A percentile compares a stretch with the other conserved stretches of the same genome.
Conservation (phyloP, 2,113 vertebrate species). For the Chaetodon trifascialis region DNA sequence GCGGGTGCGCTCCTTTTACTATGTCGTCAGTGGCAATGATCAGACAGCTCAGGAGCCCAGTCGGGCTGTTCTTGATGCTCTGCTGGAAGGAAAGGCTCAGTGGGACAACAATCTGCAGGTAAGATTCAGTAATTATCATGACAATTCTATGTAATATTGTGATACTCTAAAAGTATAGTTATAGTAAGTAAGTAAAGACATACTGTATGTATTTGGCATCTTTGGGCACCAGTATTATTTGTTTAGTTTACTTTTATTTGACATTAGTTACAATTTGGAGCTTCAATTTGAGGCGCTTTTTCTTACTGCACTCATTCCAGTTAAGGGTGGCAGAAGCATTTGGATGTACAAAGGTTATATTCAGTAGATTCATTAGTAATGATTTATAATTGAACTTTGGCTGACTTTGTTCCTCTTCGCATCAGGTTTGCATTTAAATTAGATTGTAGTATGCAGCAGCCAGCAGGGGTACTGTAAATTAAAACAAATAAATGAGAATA, state of each 20-base stretch:
- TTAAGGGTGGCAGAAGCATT: not conserved
- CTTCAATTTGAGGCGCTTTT: not conserved
- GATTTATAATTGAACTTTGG: not conserved
- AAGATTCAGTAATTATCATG: slow-evolving; percentile 30
- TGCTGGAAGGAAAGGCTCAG: slow-evolving; percentile 94
- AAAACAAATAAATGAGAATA: not conserved
- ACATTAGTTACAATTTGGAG: not conserved
- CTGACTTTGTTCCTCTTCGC: not conserved
- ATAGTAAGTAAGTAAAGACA: no score
- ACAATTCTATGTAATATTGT: not conserved
- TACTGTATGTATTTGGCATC: not conserved
- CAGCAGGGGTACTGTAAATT: not conserved
- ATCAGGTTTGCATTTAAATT: not conserved
- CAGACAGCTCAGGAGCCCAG: slow-evolving; percentile 92
- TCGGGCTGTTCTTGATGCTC: slow-evolving; percentile 92
- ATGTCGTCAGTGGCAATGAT: slow-evolving; percentile 97
- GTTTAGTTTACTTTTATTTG: slow-evolving; percentile 2
- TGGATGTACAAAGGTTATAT: not conserved
- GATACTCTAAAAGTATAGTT: not conserved
- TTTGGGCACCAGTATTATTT: not conserved
- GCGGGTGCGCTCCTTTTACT: slow-evolving; percentile 94
- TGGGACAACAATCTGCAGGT: slow-evolving; percentile 97
- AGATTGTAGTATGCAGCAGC: not conserved
- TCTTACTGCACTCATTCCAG: not conserved
- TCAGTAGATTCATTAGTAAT: not conserved